Conservation (phyloP, 2,113 vertebrate species). For the Coregonus clupeaformis region DNA sequence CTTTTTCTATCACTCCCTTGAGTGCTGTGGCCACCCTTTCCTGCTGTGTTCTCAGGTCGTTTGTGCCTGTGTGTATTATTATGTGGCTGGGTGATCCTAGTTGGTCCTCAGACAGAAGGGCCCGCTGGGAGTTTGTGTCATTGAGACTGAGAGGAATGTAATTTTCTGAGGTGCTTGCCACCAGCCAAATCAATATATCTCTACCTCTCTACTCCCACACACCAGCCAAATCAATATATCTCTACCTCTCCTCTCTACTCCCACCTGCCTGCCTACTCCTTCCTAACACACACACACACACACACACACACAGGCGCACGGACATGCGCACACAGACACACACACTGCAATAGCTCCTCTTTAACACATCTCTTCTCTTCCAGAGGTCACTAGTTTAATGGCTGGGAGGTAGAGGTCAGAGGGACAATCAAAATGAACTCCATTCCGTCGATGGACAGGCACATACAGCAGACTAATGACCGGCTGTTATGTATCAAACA, state of each 20-base stretch:
- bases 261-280: constrained; percentile 7
- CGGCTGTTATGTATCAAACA: constrained; percentile 98
- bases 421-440: constrained; percentile 95
- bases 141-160: constrained; percentile 56
- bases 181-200: constrained; percentile 63
- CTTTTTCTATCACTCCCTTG: no score
- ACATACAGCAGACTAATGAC: constrained; percentile 99
- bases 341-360: not conserved
- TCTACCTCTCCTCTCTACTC: not conserved
- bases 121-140: no score
- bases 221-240: no score
- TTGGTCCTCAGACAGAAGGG: no score
- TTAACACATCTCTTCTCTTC: constrained; percentile 64
- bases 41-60: no score
- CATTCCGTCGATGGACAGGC: constrained; percentile 91
- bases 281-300: no score
- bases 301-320: not conserved
- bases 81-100: no score
- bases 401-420: constrained; percentile 93
- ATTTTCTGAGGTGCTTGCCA: constrained; percentile 57
- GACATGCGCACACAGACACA: not conserved
- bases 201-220: constrained; percentile 23
- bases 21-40: no score
- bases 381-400: constrained; percentile 97
- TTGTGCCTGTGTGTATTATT: no score